Evolutionary conservation across 1,140 invertebrate species (phyloP), one percentile per base, ranked within the genome.

Genomic region (Pachyrhynchus sulphureomaculatus): DNA sequence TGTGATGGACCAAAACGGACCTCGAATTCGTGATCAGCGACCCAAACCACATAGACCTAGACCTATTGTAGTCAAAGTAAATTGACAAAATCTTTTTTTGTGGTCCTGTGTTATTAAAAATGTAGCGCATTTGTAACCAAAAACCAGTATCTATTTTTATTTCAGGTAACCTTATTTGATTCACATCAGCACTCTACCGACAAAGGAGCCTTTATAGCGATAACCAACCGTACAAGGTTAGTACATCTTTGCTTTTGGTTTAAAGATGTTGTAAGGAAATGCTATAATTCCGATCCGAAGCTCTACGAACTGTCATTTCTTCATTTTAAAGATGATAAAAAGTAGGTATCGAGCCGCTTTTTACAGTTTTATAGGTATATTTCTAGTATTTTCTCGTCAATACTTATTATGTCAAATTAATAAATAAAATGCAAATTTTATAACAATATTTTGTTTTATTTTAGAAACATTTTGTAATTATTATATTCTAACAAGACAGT

Each of bases 261-360:
- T 51, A 55, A 37, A 24, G 58, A 68, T 13, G 60, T 71, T 23
- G 58, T 71, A 8, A 56, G 54, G 15, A 64, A 64, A 56, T 73
- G 66, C 58, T 67, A 73, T 44, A 66, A 70, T 32, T 68, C 66
- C 5, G 55, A 65, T 45, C 71, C 73, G 6, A 55, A 62, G 23
- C 51, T 74, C 8, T 76, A 76, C 47, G 74, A 76, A 64, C 61
- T 76, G 32, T 74, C 74, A 33, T 75, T 74, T 64, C 62, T 76
- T 37, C 73, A 76, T 68, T 75, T 72, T 45, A 47, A 64, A 57
- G 15, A 60, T 8, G 26, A 45, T 15, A 61, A 61, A 54, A 54
- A 36, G 10, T 32, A 60, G 15, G 10, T 42, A 44, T 20, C n/a
- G n/a, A n/a, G n/a, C 1, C 5, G 18, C 6, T 1, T 21, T 20